Base-by-base conservation (phyloP, 2,113 vertebrate species). In the Urocynchramus pylzowi region DNA sequence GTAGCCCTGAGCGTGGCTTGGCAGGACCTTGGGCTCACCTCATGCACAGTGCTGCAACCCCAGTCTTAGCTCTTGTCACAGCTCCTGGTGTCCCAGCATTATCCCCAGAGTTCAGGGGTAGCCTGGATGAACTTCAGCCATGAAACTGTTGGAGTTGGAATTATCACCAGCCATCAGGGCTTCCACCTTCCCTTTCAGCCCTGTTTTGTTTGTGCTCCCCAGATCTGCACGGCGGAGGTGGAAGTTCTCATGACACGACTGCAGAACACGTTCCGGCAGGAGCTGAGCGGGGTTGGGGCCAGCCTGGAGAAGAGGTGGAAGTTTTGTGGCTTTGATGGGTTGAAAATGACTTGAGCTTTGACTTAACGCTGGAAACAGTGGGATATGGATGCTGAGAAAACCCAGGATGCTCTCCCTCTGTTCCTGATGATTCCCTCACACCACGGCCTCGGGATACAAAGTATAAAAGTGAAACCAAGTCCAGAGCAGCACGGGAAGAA, bases 231-330 rank as follows among this genome's bases (percentile, higher is more conserved):
- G 1, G 86, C 97, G 0, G 99, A 99, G 75, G 99, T 99, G 97
- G 99, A 99, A 90, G 96, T 98, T n/a, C 98, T 99, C 65, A 98
- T 99, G 95, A 97, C 98, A 4, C 98, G 99, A 6, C 98, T 99
- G 69, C 99, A 99, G 83, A 99, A 99, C 96, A 99, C 99, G 3
- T 99, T 99, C 98, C 98, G 98, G 92, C 99, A 99, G 97, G 99
- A 99, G 97, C 97, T 99, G 95, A 99, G 98, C 0, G 99, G 99
- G 6, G 99, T 99, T 9, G 99, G 99, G 87, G 99, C 99, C 86
- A 99, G 99, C 97, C 96, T 99, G 86, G 99, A 99, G 97, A 99
- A 99, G 93, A 98, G 99, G 84, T 99, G 99, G 99, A 99, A 99
- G 96, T 99, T 99, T 92, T 99, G 99, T 84, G 99, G 99, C 95